phyloP scores from a whole-genome alignment of 2,113 vertebrate genomes.

The Saccopteryx bilineata region DNA sequence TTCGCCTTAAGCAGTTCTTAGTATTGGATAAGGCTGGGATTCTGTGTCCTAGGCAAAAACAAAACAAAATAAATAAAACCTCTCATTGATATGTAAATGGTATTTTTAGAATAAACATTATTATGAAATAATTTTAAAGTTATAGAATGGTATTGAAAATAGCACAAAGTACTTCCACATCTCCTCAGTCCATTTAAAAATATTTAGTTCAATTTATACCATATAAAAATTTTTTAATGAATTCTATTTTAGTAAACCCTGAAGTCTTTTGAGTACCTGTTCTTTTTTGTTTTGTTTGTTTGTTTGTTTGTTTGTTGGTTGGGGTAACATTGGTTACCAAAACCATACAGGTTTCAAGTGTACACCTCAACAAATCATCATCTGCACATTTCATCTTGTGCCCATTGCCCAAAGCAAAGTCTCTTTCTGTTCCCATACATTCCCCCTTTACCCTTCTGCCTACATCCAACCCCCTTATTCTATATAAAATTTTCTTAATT shows the following conservation, averaged over 20 bases:
- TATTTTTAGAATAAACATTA: not conserved
- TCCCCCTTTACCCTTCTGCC: no score
- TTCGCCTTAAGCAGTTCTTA: not conserved
- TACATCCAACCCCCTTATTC: no score
- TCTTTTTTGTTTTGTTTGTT: no score
- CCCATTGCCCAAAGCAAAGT: no score
- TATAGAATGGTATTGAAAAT: not conserved
- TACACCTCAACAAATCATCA: no score
- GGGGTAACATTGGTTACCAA: no score
- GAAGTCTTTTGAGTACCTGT: no score
- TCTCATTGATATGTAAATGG: not conserved
- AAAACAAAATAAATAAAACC: conserved; percentile 9
- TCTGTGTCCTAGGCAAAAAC: not conserved
- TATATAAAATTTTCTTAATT: not conserved
- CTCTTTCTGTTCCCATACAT: no score
- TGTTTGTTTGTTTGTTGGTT: no score
- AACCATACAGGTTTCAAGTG: no score
- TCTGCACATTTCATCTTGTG: no score
- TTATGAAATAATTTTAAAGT: conserved; percentile 24
- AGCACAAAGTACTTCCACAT: not conserved
- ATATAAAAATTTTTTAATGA: not conserved
- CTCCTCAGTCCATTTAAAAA: not conserved
- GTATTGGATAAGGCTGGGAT: not conserved
- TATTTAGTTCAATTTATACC: not conserved
- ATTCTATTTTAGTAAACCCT: no score